Conservation (phyloP, 1,140 invertebrate species). For the Rhynchophorus ferrugineus region DNA sequence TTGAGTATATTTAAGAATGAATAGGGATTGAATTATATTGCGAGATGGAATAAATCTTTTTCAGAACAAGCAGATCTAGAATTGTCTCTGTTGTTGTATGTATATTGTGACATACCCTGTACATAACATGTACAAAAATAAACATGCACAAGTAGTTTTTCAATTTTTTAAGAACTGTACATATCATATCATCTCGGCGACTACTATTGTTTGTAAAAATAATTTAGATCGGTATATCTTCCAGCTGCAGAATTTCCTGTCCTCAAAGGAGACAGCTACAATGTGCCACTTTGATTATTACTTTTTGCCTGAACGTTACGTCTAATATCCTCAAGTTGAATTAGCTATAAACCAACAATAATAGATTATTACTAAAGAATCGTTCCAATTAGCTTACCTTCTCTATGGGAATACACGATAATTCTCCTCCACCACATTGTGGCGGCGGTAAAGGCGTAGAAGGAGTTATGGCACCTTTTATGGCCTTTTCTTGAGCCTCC, state of each 20-base stretch:
- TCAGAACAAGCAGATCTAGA: background rate
- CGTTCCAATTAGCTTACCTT: constrained; percentile 41
- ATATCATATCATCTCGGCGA: too few species aligned
- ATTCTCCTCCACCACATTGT: constrained; percentile 64
- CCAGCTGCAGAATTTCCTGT: too few species aligned
- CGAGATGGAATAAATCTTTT: too few species aligned
- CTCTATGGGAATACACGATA: constrained; percentile 74
- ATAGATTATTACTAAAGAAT: constrained; percentile 9
- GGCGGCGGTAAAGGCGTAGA: constrained; percentile 44
- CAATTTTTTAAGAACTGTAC: too few species aligned
- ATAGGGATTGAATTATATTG: too few species aligned
- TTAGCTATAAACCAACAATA: constrained; percentile 42
- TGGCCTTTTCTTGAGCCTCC: constrained; percentile 57
- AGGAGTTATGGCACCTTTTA: constrained; percentile 39
- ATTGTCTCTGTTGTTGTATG: background rate
- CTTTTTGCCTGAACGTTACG: constrained; percentile 27
- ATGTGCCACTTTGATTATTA: constrained; percentile 30
- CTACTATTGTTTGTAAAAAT: too few species aligned
- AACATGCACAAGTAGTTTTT: too few species aligned
- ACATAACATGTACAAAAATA: too few species aligned
- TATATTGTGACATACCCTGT: background rate
- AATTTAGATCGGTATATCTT: too few species aligned
- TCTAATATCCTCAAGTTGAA: constrained; percentile 57
- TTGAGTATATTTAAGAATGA: too few species aligned
- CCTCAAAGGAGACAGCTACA: constrained; percentile 21